Evolutionary conservation across 2,888 invertebrate genomes (phyloP).

Genomic region (Sinelater perroti): DNA sequence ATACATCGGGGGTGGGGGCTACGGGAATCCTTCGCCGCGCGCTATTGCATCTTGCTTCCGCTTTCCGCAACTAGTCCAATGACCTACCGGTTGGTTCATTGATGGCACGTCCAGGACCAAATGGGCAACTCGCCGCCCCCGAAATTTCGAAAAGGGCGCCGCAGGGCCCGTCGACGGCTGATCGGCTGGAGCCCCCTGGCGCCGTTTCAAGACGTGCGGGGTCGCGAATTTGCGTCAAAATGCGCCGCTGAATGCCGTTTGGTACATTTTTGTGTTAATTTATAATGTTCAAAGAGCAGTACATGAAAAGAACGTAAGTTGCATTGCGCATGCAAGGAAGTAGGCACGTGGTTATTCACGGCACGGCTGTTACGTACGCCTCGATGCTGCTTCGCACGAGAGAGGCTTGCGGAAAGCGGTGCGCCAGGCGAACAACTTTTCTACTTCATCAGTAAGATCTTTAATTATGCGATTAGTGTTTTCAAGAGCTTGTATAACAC

Average conservation of each 20-base stretch:
- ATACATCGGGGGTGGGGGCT: conserved; percentile 47
- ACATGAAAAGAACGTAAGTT: conserved; percentile 46
- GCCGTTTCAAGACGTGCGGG: not conserved
- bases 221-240: not conserved
- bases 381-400: not conserved
- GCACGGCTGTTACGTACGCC: conserved; percentile 23
- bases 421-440: too few relatives aligned
- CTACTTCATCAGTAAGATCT: too few relatives aligned
- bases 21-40: conserved; percentile 58
- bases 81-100: conserved; percentile 49
- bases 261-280: conserved; percentile 42
- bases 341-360: conserved; percentile 46
- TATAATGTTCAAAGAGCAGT: conserved; percentile 48
- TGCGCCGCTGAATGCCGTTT: too few relatives aligned
- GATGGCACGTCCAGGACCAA: too few relatives aligned
- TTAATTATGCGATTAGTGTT: too few relatives aligned
- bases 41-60: conserved; percentile 61
- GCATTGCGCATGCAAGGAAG: conserved; percentile 57
- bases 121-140: too few relatives aligned
- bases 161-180: too few relatives aligned
- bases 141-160: too few relatives aligned
- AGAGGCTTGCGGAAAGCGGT: not conserved
- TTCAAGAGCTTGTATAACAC: too few relatives aligned
- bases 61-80: conserved; percentile 50
- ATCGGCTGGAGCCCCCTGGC: too few relatives aligned